Evolutionary conservation across 2,888 invertebrate species (phyloP).

Genomic region (Thalpophila matura): DNA sequence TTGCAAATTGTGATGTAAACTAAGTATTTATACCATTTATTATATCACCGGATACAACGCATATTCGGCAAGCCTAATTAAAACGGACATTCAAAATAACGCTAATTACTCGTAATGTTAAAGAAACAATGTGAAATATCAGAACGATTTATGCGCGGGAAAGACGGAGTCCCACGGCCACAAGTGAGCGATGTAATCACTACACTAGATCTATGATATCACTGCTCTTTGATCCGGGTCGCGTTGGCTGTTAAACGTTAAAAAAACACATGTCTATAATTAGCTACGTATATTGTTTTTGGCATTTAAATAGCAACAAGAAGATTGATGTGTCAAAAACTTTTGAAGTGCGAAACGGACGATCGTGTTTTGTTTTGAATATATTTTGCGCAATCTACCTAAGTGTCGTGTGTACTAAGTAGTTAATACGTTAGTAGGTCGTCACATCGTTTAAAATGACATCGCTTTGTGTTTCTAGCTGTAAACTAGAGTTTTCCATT

Average conservation of each 20-base stretch:
- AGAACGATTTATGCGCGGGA: conserved; percentile 48
- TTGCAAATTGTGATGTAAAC: conserved; percentile 12
- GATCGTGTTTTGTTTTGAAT: conserved; percentile 13
- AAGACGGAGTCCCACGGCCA: conserved; percentile 71
- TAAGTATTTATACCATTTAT: conserved; percentile 25
- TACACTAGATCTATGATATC: conserved; percentile 80
- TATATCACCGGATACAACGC: conserved; percentile 38
- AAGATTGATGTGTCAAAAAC: conserved; percentile 43
- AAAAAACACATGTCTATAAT: conserved; percentile 48
- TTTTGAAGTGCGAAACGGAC: conserved; percentile 32
- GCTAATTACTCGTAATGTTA: conserved; percentile 45
- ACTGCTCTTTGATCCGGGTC: conserved; percentile 72
- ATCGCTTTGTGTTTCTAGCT: conserved; percentile 50
- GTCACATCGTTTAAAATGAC: conserved; percentile 45
- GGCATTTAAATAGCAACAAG: conserved; percentile 24
- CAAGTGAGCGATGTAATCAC: conserved; percentile 69
- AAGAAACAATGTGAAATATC: conserved; percentile 56
- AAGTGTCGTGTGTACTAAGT: conserved; percentile 32
- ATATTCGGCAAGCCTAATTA: conserved; percentile 40
- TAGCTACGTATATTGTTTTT: conserved; percentile 35
- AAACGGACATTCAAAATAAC: conserved; percentile 29
- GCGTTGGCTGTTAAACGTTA: conserved; percentile 60
- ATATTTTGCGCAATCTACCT: conserved; percentile 19
- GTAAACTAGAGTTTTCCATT: conserved; percentile 85
- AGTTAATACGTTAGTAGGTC: conserved; percentile 41